Base-by-base conservation (phyloP, 2,113 vertebrate genomes). In the Microcebus griseorufus region DNA sequence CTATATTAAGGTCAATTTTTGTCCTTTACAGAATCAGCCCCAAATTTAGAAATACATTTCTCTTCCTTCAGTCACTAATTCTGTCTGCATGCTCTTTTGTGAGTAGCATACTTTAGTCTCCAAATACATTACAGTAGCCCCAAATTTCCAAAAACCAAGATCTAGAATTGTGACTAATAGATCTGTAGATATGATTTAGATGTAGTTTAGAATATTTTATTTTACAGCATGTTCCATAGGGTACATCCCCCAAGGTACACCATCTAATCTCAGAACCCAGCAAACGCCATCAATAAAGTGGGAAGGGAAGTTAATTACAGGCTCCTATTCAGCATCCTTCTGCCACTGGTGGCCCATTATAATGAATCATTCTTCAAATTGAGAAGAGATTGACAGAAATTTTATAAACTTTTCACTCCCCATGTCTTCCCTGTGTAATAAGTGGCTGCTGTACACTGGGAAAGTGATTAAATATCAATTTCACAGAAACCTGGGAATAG, bases 381-480 rank as follows among this genome's bases (percentile, higher is more conserved):
- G 96, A 97, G 97, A 96, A 98, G 95, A 98, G 97, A 98, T 98
- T 98, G 98, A 98, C 98, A 98, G 97, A 97, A 96, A 98, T 98
- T 99, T 99, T 98, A 98, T 98, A 98, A 99, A 98, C 96, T 98
- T 98, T 97, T 96, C 97, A 85, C 97, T 98, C 94, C 97, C 81
- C 42, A 96, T 95, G 95, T 97, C 98, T 98, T 98, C 94, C 92
- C 93, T 93, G 69, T 98, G 93, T 97, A 98, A 89, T 98, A 98
- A 98, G 95, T 96, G 90, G 93, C 96, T 98, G 85, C 92, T 97
- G 81, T 98, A 98, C 86, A 98, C 90, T 96, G 96, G 96, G 97
- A 98, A 98, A 98, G 95, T 98, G 98, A 99, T 98, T 98, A 98
- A 98, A 96, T 98, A 98, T 98, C 95, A 98, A 92, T 98, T 98